These are phyloP conservation scores for Hydropotes inermis DNA, from an alignment of 2,113 vertebrate species.

Conservation along the genomic window DNA sequence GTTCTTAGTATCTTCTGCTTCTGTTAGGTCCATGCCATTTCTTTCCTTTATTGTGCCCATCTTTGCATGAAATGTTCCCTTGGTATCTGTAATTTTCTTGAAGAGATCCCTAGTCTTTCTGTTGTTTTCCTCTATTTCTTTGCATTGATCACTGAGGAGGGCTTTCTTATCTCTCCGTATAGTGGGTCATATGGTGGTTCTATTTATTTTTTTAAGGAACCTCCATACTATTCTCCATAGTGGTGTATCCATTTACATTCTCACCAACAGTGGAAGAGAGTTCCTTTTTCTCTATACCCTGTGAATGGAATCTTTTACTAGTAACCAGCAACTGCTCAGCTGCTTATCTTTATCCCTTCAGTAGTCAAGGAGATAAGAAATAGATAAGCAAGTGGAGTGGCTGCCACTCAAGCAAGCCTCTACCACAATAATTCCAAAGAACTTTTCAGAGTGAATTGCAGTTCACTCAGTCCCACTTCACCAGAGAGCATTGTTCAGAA, in stretches of 20 bases:
- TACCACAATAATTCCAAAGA: background rate
- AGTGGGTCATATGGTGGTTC: background rate
- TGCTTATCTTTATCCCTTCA: background rate
- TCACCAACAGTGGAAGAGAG: background rate
- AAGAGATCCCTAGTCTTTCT: background rate
- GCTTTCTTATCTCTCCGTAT: background rate
- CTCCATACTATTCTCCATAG: background rate
- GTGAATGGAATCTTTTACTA: conserved; percentile 18
- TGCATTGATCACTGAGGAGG: background rate
- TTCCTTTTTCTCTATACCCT: background rate
- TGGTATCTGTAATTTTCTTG: background rate
- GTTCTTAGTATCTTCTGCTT: background rate
- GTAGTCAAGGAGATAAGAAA: background rate
- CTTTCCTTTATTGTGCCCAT: background rate
- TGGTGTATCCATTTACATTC: background rate
- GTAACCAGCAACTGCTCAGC: conserved; percentile 43
- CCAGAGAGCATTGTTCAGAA: background rate
- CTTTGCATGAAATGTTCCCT: background rate
- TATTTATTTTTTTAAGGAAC: background rate
- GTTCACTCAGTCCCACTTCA: background rate
- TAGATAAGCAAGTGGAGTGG: background rate
- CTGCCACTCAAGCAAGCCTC: background rate
- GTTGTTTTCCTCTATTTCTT: background rate
- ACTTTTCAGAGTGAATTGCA: background rate
- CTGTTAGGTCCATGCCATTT: background rate